Percentiles rank a stretch among this genome's conserved stretches.
Evolutionary conservation across 2,888 invertebrate species (phyloP).

Genomic region (Anodontia alba): DNA sequence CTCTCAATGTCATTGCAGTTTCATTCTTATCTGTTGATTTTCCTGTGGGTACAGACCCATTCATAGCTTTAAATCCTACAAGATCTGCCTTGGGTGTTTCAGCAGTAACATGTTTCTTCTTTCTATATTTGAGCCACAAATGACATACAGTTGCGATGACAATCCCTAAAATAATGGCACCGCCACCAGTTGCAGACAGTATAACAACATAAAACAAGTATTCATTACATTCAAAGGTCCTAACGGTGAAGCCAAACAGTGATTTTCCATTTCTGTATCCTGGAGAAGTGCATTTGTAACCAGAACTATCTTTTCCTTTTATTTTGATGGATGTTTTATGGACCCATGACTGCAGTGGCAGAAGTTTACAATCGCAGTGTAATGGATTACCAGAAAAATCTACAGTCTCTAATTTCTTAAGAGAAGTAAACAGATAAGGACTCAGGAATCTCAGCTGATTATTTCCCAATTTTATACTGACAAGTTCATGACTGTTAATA

Average conservation of each 20-base stretch:
- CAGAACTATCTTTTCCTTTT: constrained; percentile 56
- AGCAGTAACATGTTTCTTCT: background rate
- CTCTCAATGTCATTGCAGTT: constrained; percentile 36
- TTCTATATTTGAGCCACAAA: constrained; percentile 59
- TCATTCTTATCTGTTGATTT: background rate
- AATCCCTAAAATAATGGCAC: constrained; percentile 65
- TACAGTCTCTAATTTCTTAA: constrained; percentile 66
- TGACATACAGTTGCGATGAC: constrained; percentile 65
- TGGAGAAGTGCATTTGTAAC: constrained; percentile 75
- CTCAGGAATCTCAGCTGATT: constrained; percentile 69
- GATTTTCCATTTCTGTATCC: constrained; percentile 61
- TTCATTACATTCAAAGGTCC: constrained; percentile 75
- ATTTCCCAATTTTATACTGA: constrained; percentile 60
- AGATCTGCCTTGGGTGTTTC: background rate
- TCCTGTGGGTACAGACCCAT: constrained; percentile 1
- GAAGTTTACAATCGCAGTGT: constrained; percentile 76
- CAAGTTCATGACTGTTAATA: constrained; percentile 60
- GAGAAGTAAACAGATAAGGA: constrained; percentile 63
- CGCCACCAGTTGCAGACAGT: constrained; percentile 65
- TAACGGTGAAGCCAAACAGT: constrained; percentile 70
- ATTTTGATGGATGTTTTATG: constrained; percentile 55
- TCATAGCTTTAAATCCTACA: constrained; percentile 10
- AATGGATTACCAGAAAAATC: constrained; percentile 78
- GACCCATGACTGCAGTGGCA: constrained; percentile 76
- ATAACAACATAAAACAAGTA: constrained; percentile 71